Base-by-base conservation (phyloP, 2,797 vertebrate species). In the Lophotriccus pileatus region DNA sequence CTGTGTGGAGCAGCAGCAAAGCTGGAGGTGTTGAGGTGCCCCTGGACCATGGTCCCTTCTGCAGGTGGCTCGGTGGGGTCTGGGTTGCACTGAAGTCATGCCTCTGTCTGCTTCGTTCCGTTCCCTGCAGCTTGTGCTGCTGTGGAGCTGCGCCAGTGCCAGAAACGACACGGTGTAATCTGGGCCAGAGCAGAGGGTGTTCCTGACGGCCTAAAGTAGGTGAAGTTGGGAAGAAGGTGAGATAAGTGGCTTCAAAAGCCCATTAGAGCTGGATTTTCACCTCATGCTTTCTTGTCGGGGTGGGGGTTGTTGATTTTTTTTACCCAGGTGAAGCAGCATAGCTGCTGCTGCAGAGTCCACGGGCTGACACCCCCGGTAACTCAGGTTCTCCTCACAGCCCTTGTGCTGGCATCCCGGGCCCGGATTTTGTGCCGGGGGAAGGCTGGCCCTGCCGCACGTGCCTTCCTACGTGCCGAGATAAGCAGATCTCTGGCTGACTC, bases 321-420 rank as follows among this genome's bases (percentile, higher is more conserved):
- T 19, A 13, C 55, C 2, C 32, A n/a, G 85, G 22, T 77, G 3
- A 67, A 66, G n/a, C 43, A 1, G 50, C 6, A 2, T 14, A 41
- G 63, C 88, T 73, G 53, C 66, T 25, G 70, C 84, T 17, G 68
- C 52, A 32, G 17, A 41, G 47, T 66, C 75, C 83, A 30, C 1
- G 2, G 58, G n/a, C 53, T 7, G 15, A 28, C 52, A 27, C n/a
- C 58, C 32, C 37, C 0, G 1, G 6, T 30, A 44, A 3, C 53
- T 88, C 46, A 7, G 2, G 1, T 34, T 68, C 36, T 46, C 37
- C 39, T 49, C 11, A 8, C 1, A 0, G 41, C 67, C 50, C 7
- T 0, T 7, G 32, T 30, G 36, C 20, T 46, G 58, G 58, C 69
- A 17, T 41, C 3, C n/a, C 10, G 85, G 4, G 24, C 76, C 66